Base-by-base conservation (phyloP, 2,797 vertebrate genomes). In the Cygnus olor region DNA sequence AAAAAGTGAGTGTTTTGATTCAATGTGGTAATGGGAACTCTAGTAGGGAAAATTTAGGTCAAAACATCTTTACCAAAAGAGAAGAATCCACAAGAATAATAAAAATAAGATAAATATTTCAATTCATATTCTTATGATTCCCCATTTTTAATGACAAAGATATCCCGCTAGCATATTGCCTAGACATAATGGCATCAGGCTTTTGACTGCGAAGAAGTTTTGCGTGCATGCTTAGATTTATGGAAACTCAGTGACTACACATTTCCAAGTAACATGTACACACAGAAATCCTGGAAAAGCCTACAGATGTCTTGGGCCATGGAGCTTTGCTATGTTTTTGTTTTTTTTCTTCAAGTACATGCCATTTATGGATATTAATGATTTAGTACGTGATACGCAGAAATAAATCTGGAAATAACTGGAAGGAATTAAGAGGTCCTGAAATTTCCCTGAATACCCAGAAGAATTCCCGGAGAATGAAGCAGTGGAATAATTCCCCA, bases 391-490 rank as follows among this genome's bases (percentile, higher is more conserved):
- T 65, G 36, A 56, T 60, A 77, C 3, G 1, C 10, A 76, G 53
- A 85, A 90, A 92, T 45, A 85, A 79, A 92, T 68, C 47, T 87
- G 57, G 61, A 94, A 93, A 84, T 72, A 88, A 61, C 19, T 68
- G 36, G 25, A 66, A 79, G n/a, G 61, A 71, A 79, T 90, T 83
- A 68, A 83, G 64, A 58, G 25, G 64, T 34, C 27, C n/a, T 80
- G 58, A 94, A 60, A 70, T 86, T 84, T 92, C 56, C 42, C 47
- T 73, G 60, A 95, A 95, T 60, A 70, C 14, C 14, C 72, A 79
- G 56, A 83, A 91, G 61, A 89, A 87, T 93, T 94, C 71, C 63
- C 77, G 85, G 47, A 81, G 89, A 88, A 90, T 60, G 56, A 89
- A 89, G 64, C 27, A 91, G 47, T 88, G 44, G 57, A 95, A 78